Evolutionary conservation across 1,140 invertebrate genomes (phyloP), one percentile per base, ranked within the genome.

Genomic region (Halyomorpha halys): DNA sequence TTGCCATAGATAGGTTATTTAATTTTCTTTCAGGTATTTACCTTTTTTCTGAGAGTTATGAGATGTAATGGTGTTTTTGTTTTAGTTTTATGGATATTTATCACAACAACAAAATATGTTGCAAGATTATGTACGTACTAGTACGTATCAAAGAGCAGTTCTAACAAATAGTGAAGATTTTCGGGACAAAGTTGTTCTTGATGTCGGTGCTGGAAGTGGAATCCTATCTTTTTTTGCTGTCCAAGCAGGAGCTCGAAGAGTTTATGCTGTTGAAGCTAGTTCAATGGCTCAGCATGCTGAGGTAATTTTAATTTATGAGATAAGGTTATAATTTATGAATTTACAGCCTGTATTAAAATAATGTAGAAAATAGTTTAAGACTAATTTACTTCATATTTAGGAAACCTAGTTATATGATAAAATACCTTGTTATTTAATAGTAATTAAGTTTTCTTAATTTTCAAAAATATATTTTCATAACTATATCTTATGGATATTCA

Each of bases 41-140:
- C 3, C 27, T 30, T 8, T 30, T 30, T 8, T 30, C 8, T 30
- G 3, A 30, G 3, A 8, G 27, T 30, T 3, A 4, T 30, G 27
- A 30, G 11, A 39, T 6, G 1, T 39, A 39, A 13, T 39, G 34
- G 6, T 39, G 8, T 49, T 63, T 68, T 63, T 68, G 25, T 75
- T 93, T 72, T 86, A 98, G 80, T 98, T 98, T 78, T 98, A 99
- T 78, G 94, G 96, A 62, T 98, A 97, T 78, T 78, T 99, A 62
- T 97, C 94, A 56, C 97, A 99, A 75, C 97, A 99, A 76, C 97
- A 99, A 78, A 99, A 99, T 73, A 99, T 99, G 97, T 94, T 99
- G 90, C 91, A 94, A 80, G 97, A 99, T 77, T 99, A 97, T 74
- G 93, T 99, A 56, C 81, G 97, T 68, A 99, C 97, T 25, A 94